phyloP scores from a whole-genome alignment of 2,113 vertebrate genomes.

The Thoracochromis brauschi region DNA sequence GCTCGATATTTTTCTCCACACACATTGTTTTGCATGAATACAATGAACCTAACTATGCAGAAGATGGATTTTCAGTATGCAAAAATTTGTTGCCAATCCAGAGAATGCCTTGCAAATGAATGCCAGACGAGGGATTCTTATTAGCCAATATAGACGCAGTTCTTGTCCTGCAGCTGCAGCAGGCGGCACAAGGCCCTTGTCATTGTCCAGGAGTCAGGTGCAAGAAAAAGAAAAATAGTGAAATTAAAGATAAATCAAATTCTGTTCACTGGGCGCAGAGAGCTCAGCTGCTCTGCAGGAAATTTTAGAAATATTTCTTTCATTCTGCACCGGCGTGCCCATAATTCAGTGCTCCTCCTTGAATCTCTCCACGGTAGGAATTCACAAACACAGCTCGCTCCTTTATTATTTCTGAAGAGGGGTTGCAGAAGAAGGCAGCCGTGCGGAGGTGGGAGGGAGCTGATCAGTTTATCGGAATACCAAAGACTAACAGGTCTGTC shows the following conservation, averaged over 20 bases:
- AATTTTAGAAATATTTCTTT: conserved; percentile 41
- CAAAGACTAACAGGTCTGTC: background rate
- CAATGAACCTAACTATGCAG: background rate
- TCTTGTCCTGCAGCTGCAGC: conserved; percentile 24
- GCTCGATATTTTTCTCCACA: background rate
- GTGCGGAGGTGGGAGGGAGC: background rate
- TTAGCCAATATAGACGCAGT: background rate
- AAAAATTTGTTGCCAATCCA: background rate
- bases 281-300: conserved; percentile 51
- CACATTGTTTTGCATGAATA: background rate
- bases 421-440: background rate
- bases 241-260: conserved; percentile 59
- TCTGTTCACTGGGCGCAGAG: background rate
- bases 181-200: background rate
- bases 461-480: conserved; percentile 6
- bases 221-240: conserved; percentile 8
- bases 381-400: conserved; percentile 23
- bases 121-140: conserved; percentile 3
- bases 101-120: background rate
- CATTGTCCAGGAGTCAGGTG: conserved; percentile 54
- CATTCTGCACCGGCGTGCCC: conserved; percentile 3
- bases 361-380: conserved; percentile 1
- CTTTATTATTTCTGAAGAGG: conserved; percentile 29
- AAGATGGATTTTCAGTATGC: background rate
- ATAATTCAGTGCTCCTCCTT: conserved; percentile 43